Evolutionary conservation across 2,113 vertebrate species (phyloP).

Genomic region (Corythaixoides concolor): DNA sequence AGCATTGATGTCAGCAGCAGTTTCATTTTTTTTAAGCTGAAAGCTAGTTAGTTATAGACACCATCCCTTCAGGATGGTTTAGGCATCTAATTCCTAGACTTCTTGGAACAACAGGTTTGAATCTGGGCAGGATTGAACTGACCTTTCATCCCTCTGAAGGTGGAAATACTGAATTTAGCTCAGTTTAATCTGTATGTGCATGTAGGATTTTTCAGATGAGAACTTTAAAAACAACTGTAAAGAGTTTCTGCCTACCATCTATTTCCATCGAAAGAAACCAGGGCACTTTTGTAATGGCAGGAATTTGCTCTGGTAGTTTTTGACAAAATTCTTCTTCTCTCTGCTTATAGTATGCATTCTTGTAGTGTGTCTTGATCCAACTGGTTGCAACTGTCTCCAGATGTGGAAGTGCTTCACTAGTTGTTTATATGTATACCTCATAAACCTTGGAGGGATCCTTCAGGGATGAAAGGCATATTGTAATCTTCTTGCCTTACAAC

Average conservation of each 20-base stretch:
- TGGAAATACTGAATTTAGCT: slow-evolving; percentile 39
- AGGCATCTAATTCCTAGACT: slow-evolving; percentile 49
- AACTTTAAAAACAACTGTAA: slow-evolving; percentile 17
- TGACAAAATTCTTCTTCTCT: slow-evolving; percentile 10
- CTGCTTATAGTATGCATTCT: not conserved
- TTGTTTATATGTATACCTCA: not conserved
- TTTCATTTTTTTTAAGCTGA: slow-evolving; percentile 35
- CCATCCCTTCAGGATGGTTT: slow-evolving; percentile 43
- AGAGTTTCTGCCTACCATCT: not conserved
- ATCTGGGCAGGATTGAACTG: slow-evolving; percentile 49
- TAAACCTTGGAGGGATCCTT: slow-evolving; percentile 23
- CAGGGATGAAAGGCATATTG: slow-evolving; percentile 49
- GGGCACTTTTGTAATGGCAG: not conserved
- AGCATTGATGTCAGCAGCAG: slow-evolving; percentile 54
- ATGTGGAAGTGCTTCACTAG: slow-evolving; percentile 7
- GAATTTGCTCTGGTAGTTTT: slow-evolving; percentile 23
- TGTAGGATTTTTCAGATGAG: slow-evolving; percentile 25
- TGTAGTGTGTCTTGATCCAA: not conserved
- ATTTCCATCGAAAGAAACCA: not conserved
- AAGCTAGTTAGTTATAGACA: slow-evolving; percentile 64
- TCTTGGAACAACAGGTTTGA: slow-evolving; percentile 58
- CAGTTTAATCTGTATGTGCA: slow-evolving; percentile 3
- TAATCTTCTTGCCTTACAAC: slow-evolving; percentile 30
- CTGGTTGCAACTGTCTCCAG: slow-evolving; percentile 8
- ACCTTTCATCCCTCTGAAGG: slow-evolving; percentile 59